Percentiles rank a stretch among this genome's conserved stretches.
Conservation (phyloP, 2,113 vertebrate genomes). For the Lanius ludovicianus region DNA sequence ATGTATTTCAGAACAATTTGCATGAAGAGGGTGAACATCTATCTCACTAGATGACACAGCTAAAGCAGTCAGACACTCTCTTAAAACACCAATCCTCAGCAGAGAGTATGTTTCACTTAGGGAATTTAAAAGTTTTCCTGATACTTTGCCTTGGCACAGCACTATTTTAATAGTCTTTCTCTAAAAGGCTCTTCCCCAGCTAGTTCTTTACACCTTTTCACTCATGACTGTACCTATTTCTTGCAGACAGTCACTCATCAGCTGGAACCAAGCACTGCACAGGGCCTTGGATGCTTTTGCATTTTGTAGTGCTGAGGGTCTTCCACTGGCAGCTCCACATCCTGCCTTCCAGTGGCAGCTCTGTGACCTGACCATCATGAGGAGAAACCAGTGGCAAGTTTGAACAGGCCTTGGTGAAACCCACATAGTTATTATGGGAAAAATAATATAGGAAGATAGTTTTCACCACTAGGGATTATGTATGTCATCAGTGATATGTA, state of each 20-base stretch:
- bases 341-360: background rate
- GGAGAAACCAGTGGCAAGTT: background rate
- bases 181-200: background rate
- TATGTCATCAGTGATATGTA: accelerated
- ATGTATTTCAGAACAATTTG: background rate
- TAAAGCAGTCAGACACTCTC: background rate
- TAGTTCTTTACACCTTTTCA: background rate
- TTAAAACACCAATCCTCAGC: background rate
- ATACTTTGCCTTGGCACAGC: background rate
- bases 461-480: background rate
- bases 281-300: background rate
- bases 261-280: background rate
- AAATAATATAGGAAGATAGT: background rate
- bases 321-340: background rate
- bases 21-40: background rate
- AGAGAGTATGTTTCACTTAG: background rate
- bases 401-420: background rate
- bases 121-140: background rate
- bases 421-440: background rate
- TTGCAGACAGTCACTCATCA: background rate
- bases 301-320: background rate
- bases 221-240: background rate
- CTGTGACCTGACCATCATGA: background rate
- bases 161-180: background rate
- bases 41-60: background rate